phyloP scores from a whole-genome alignment of 2,797 vertebrate genomes.

The Potorous gilbertii region DNA sequence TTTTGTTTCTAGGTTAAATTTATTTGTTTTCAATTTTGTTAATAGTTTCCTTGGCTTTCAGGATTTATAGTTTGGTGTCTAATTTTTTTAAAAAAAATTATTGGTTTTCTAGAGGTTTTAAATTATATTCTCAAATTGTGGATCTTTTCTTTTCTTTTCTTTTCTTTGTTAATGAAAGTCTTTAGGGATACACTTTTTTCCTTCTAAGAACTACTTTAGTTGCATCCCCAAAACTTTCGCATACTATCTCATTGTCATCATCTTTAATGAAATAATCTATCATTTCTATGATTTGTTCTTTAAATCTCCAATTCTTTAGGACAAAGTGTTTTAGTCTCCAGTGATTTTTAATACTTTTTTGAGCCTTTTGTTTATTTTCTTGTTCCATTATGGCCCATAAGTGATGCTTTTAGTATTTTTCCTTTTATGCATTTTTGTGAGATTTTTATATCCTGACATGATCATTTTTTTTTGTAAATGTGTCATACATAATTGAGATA shows the following conservation, averaged over 20 bases:
- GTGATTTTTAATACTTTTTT: not conserved
- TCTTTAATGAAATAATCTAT: not conserved
- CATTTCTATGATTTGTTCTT: not conserved
- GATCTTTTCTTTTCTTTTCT: not conserved
- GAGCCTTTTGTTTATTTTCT: not conserved
- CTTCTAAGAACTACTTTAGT: not conserved
- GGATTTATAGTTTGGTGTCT: not conserved
- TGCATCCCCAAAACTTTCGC: not conserved
- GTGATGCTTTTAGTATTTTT: not conserved
- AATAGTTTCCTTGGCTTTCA: not conserved
- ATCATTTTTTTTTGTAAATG: not conserved
- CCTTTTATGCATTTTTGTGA: not conserved
- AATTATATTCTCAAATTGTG: not conserved
- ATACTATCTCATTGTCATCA: not conserved
- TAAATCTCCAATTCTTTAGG: not conserved
- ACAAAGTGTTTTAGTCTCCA: not conserved
- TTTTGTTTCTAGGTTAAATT: not conserved
- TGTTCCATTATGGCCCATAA: not conserved
- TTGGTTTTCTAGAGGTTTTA: not conserved
- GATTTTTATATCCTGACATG: not conserved
- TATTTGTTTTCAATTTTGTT: not conserved
- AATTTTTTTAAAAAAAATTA: not conserved
- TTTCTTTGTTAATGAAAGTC: not conserved
- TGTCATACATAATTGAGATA: not conserved
- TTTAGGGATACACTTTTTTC: not conserved